These are phyloP conservation scores for Panthera leo DNA, from an alignment of 2,113 vertebrate genomes.

Conservation along the genomic window DNA sequence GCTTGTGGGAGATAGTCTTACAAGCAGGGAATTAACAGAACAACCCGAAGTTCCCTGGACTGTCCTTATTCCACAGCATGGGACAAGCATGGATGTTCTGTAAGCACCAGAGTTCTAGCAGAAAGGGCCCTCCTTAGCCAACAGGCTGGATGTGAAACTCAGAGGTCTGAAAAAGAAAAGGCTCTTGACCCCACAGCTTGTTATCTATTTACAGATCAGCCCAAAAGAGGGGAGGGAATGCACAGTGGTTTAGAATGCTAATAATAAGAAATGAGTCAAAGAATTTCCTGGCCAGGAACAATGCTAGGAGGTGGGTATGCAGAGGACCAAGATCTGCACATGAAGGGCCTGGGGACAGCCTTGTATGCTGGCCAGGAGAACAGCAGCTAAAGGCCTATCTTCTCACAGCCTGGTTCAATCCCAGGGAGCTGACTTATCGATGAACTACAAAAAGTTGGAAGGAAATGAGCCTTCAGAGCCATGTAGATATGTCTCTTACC, in stretches of 20 bases:
- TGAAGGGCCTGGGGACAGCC: not conserved
- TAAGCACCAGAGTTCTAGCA: not conserved
- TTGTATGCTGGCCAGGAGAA: not conserved
- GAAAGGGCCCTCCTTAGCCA: not conserved
- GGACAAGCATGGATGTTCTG: not conserved
- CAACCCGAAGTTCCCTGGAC: not conserved
- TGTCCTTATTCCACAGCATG: not conserved
- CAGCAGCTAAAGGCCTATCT: not conserved
- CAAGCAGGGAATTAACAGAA: not conserved
- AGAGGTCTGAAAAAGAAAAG: not conserved
- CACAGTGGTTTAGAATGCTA: not conserved
- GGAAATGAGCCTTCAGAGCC: not conserved
- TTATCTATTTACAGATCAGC: not conserved
- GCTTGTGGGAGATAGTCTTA: not conserved
- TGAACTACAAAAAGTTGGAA: not conserved
- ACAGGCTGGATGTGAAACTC: not conserved
- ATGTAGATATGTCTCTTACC: not conserved
- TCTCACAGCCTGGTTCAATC: not conserved
- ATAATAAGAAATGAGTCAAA: not conserved
- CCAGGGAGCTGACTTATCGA: not conserved
- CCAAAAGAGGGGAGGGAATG: not conserved
- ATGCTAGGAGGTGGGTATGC: not conserved
- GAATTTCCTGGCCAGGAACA: not conserved
- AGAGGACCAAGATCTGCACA: not conserved
- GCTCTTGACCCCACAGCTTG: not conserved